Conservation (phyloP, 2,888 invertebrate species). For the Drosophila putrida region DNA sequence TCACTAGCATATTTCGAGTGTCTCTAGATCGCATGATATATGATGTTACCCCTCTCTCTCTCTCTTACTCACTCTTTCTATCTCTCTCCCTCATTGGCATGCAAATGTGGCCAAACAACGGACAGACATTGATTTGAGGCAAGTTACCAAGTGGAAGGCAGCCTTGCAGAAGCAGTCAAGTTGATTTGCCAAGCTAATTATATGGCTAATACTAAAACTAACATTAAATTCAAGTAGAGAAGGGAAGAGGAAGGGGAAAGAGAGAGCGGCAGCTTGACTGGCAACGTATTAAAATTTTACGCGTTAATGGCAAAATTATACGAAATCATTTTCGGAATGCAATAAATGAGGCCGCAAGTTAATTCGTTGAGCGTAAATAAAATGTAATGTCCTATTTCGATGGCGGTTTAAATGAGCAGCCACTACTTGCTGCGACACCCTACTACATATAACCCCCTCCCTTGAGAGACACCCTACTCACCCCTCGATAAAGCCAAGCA, state of each 20-base stretch:
- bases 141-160: neutral
- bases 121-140: slow-evolving; percentile 5
- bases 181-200: slow-evolving; percentile 40
- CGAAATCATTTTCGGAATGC: slow-evolving; percentile 62
- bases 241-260: neutral
- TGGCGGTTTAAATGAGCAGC: slow-evolving; percentile 49
- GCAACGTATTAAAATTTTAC: slow-evolving; percentile 50
- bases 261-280: neutral
- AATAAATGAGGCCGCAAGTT: slow-evolving; percentile 65
- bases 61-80: neutral
- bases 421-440: neutral
- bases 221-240: slow-evolving; percentile 15
- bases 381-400: slow-evolving; percentile 49
- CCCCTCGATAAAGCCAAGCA: slow-evolving; percentile 2
- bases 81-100: slow-evolving; percentile 5
- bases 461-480: neutral
- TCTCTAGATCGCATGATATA: slow-evolving; percentile 21
- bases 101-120: neutral
- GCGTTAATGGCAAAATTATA: slow-evolving; percentile 62
- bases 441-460: neutral
- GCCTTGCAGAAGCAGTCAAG: neutral
- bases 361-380: slow-evolving; percentile 53
- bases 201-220: slow-evolving; percentile 30
- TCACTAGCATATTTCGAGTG: slow-evolving; percentile 34
- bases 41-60: neutral